Evolutionary conservation across 2,888 invertebrate genomes (phyloP).

Genomic region (Drosophila vallismaia): DNA sequence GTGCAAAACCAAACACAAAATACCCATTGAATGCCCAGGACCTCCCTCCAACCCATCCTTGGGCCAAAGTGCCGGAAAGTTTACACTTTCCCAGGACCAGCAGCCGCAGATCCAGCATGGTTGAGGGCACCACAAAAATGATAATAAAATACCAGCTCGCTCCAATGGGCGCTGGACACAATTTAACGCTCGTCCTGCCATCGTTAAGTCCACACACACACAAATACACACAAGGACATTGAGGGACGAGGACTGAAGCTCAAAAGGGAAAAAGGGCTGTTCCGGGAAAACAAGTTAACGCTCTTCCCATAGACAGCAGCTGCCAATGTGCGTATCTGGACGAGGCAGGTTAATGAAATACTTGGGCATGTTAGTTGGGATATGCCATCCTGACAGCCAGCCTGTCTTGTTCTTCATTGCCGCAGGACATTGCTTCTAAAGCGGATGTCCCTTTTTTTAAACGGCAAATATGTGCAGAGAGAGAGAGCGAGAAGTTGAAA

Average conservation of each 20-base stretch:
- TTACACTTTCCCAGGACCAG: slow-evolving; percentile 27
- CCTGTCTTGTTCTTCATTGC: slow-evolving; percentile 24
- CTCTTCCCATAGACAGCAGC: slow-evolving; percentile 53
- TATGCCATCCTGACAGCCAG: slow-evolving; percentile 40
- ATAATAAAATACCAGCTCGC: slow-evolving; percentile 60
- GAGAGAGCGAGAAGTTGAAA: background rate
- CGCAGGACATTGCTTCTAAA: slow-evolving; percentile 24
- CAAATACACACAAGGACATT: background rate
- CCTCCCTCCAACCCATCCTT: slow-evolving; percentile 5
- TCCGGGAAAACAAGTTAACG: slow-evolving; percentile 53
- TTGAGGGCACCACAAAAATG: slow-evolving; percentile 58
- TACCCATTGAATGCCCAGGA: background rate
- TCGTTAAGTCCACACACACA: slow-evolving; percentile 15
- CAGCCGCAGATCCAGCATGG: slow-evolving; percentile 2
- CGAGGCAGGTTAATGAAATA: slow-evolving; percentile 76
- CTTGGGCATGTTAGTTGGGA: slow-evolving; percentile 57
- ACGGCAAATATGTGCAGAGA: background rate
- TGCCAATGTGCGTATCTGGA: slow-evolving; percentile 62
- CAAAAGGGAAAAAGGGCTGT: slow-evolving; percentile 5
- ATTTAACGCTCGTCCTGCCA: slow-evolving; percentile 27
- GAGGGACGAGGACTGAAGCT: background rate
- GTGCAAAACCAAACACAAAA: slow-evolving; percentile 1
- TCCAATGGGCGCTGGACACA: slow-evolving; percentile 34
- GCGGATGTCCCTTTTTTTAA: slow-evolving; percentile 31
- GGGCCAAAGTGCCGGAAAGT: slow-evolving; percentile 26